Evolutionary conservation across 2,113 vertebrate species (phyloP), one percentile per base, ranked within the genome.

Genomic region (Podarcis muralis): DNA sequence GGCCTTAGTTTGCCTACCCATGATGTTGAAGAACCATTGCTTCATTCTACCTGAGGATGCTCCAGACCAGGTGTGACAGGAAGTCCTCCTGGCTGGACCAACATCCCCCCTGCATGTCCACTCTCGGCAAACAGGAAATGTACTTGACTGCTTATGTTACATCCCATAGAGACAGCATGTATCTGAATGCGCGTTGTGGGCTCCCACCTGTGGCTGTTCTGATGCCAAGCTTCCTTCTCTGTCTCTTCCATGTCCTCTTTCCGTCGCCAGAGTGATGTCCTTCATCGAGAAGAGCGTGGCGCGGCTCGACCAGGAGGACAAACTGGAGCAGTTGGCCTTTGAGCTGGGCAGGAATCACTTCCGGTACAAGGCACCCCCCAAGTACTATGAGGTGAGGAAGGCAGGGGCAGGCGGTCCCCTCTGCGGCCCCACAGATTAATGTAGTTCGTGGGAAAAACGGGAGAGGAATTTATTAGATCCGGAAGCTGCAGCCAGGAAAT

Each of bases 221-320:
- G 3, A 53, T 5, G 11, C 13, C 77, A 13, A 6, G 57, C 20
- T 15, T 23, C 4, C 25, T 12, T 27, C 35, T 66, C 2, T 22
- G 8, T 66, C 43, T 30, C 25, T 12, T 22, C 37, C 71, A 20
- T 11, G 11, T 66, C 23, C 35, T 85, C 76, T 37, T 15, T 22
- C 53, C 59, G 5, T 5, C 37, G 5, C 35, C 84, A 95, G 94
- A 37, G 94, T 95, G 23, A 89, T 95, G 88, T 95, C 94, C 5
- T 94, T 95, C 89, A 89, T 95, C 13, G 94, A 95, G 92, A 95
- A 95, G 68, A 95, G 89, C 1, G 92, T 95, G 72, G 94, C 93
- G 0, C 40, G 94, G 23, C 71, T 95, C 7, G 81, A 75, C 3
- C 84, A 94, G 65, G 83, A 84, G 20, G 82, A 81, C 6, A 90